Evolutionary conservation across 2,797 vertebrate genomes (phyloP).

Genomic region (Hoplostethus mediterraneus): DNA sequence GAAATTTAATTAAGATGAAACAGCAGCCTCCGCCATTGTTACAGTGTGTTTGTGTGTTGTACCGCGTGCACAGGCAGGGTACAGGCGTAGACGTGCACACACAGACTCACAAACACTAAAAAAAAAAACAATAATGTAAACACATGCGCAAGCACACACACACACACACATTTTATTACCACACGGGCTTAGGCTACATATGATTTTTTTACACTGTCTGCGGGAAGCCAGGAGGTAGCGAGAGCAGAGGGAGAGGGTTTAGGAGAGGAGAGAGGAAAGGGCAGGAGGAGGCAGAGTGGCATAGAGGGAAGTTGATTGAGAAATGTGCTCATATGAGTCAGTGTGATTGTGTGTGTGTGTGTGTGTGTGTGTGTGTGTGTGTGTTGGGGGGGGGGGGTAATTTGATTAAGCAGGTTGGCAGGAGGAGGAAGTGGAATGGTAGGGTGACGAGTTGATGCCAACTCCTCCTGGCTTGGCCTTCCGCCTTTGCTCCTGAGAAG

Average conservation of each 20-base stretch:
- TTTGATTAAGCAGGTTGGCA: conserved; percentile 93
- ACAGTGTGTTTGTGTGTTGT: conserved; percentile 61
- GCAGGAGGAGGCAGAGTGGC: conserved; percentile 23
- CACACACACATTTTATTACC: too few relatives aligned
- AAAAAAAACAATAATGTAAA: background rate
- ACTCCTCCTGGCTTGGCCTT: conserved; percentile 76
- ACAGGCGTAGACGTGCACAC: background rate
- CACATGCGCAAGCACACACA: background rate
- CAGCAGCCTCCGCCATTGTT: conserved; percentile 89
- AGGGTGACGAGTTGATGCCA: conserved; percentile 86
- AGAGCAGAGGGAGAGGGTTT: conserved; percentile 30
- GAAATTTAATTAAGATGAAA: conserved; percentile 96
- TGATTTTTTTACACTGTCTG: conserved; percentile 32
- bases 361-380: conserved; percentile 13
- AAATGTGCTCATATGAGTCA: conserved; percentile 46
- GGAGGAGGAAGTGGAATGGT: conserved; percentile 85
- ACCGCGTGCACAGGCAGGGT: background rate
- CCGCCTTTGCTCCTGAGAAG: conserved; percentile 65
- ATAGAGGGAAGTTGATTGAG: conserved; percentile 58
- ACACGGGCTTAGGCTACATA: too few relatives aligned
- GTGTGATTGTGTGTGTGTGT: conserved; percentile 15
- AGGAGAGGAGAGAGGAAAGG: conserved; percentile 18
- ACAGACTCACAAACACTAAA: conserved; percentile 6
- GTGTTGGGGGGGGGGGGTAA: conserved; percentile 80
- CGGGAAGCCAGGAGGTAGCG: conserved; percentile 29